These are phyloP conservation scores for Pristis pectinata DNA, from an alignment of 2,797 vertebrate species.

Conservation along the genomic window DNA sequence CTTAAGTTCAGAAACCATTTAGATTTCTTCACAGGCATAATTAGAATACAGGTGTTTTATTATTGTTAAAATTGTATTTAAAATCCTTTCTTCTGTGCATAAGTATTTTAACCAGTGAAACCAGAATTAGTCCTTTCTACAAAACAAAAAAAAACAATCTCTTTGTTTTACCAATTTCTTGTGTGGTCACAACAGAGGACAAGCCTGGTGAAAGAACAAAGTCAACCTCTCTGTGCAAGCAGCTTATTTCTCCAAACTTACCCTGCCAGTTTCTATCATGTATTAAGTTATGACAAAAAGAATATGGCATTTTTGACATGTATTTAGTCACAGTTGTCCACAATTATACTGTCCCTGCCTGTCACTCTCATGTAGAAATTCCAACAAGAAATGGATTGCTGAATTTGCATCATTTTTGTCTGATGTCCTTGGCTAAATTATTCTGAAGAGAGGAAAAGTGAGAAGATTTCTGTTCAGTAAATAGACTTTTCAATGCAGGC, in stretches of 20 bases:
- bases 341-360: constrained; percentile 11
- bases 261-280: constrained; percentile 9
- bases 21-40: not conserved
- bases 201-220: no score
- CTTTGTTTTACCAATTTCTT: not conserved
- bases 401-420: constrained; percentile 21
- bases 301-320: constrained; percentile 31
- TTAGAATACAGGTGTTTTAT: not conserved
- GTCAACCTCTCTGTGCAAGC: not conserved
- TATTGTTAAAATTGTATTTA: not conserved
- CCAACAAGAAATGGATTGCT: not conserved
- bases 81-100: not conserved
- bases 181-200: not conserved
- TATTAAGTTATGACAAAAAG: not conserved
- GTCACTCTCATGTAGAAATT: constrained; percentile 1
- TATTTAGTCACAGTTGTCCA: constrained; percentile 37
- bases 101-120: not conserved
- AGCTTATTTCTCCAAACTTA: not conserved
- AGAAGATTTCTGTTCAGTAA: not conserved
- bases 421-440: constrained; percentile 14
- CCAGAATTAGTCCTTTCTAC: not conserved
- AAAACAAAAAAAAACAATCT: not conserved
- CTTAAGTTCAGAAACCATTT: not conserved
- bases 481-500: not conserved
- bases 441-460: not conserved